Conservation (phyloP, 2,888 invertebrate species). For the Branchellion lobata region DNA sequence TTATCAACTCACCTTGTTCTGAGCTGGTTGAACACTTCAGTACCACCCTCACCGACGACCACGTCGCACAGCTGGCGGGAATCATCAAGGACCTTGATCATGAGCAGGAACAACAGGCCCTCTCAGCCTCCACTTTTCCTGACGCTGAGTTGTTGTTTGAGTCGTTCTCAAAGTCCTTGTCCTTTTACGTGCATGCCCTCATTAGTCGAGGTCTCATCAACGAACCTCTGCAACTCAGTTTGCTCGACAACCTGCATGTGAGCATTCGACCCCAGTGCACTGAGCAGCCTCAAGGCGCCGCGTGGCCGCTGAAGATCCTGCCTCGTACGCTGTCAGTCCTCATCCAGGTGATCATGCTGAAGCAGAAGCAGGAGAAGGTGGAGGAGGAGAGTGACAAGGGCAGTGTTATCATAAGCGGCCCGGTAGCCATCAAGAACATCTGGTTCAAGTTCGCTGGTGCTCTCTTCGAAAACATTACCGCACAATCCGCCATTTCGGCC, state of each 20-base stretch:
- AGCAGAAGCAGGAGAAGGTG: slow-evolving; percentile 64
- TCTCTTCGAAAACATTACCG: slow-evolving; percentile 73
- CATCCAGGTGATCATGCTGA: slow-evolving; percentile 74
- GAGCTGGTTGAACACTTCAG: slow-evolving; percentile 39
- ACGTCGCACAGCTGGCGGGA: slow-evolving; percentile 15
- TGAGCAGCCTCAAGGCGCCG: slow-evolving; percentile 6
- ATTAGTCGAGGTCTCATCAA: slow-evolving; percentile 73
- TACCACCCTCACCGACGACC: slow-evolving; percentile 27
- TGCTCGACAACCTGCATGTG: slow-evolving; percentile 1
- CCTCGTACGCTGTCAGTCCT: slow-evolving; percentile 78
- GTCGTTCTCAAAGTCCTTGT: slow-evolving; percentile 74
- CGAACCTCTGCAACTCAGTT: slow-evolving; percentile 67
- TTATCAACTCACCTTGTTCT: slow-evolving; percentile 69
- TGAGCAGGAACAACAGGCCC: neutral
- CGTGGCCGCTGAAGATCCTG: slow-evolving; percentile 77
- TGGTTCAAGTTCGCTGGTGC: slow-evolving; percentile 88
- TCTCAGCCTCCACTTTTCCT: neutral
- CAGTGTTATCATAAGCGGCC: slow-evolving; percentile 75
- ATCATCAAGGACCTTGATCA: slow-evolving; percentile 27
- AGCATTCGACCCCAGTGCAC: neutral
- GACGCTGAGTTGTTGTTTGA: slow-evolving; percentile 37
- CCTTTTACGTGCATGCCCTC: slow-evolving; percentile 78
- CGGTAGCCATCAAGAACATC: slow-evolving; percentile 83
- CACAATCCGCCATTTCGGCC: neutral
- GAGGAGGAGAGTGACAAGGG: slow-evolving; percentile 66